Conservation (phyloP, 2,888 invertebrate genomes). For the Tachina lurida region DNA sequence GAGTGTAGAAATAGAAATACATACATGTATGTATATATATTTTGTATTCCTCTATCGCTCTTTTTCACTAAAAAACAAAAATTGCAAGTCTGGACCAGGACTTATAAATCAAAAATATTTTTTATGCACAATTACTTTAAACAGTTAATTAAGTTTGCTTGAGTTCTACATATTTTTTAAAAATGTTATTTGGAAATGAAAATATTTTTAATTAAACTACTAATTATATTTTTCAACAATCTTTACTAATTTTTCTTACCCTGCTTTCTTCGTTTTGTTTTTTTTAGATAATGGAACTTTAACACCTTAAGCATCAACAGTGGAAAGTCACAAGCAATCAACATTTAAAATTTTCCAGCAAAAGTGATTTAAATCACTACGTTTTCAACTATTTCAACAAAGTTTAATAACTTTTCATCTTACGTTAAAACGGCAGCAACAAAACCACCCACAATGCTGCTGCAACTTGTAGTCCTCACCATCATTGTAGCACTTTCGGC, state of each 20-base stretch:
- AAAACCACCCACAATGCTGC: constrained; percentile 48
- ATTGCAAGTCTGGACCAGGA: too few species aligned
- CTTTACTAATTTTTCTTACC: constrained; percentile 1
- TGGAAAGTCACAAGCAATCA: constrained; percentile 18
- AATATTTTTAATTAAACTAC: neutral
- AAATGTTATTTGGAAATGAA: too few species aligned
- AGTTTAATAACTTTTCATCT: neutral
- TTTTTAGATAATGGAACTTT: constrained; percentile 71
- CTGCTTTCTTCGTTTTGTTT: neutral
- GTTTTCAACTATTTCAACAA: neutral
- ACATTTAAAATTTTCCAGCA: constrained; percentile 25
- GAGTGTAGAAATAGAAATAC: too few species aligned
- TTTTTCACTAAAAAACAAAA: too few species aligned
- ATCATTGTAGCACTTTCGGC: constrained; percentile 5
- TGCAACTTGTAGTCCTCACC: constrained; percentile 22
- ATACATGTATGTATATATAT: too few species aligned
- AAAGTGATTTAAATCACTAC: constrained; percentile 9
- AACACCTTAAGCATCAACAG: constrained; percentile 35
- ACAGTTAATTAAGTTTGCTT: too few species aligned
- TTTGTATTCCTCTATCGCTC: too few species aligned
- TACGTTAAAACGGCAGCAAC: neutral
- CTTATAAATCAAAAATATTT: too few species aligned
- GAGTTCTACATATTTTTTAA: too few species aligned
- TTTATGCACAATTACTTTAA: too few species aligned
- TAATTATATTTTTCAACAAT: neutral